A percentile compares a stretch with the other conserved stretches of the same genome.
These are phyloP conservation scores for Ciconia nigra DNA, from an alignment of 2,797 vertebrate genomes.

Conservation along the genomic window DNA sequence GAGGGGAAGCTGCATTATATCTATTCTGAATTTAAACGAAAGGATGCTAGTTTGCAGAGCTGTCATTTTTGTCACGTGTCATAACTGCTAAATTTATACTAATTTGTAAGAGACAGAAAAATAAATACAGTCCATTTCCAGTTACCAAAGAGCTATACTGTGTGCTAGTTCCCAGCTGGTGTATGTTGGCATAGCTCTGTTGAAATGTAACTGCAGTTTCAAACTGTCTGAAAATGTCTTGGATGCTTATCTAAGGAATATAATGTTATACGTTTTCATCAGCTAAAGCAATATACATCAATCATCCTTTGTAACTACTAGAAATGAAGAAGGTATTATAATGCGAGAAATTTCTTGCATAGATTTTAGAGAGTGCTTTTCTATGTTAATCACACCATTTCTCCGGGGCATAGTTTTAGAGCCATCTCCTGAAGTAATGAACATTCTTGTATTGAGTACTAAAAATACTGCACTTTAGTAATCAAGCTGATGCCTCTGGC, in stretches of 20 bases:
- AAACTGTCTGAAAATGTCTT: conserved; percentile 33
- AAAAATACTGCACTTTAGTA: conserved; percentile 6
- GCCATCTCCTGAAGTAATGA: conserved; percentile 28
- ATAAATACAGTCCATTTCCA: conserved; percentile 5
- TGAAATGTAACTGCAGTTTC: conserved; percentile 23
- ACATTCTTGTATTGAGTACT: background rate
- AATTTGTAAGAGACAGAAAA: background rate
- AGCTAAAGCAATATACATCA: conserved; percentile 29
- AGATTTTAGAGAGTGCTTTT: conserved; percentile 31
- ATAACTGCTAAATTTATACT: background rate
- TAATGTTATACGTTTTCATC: background rate
- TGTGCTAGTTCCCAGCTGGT: background rate
- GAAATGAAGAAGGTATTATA: conserved; percentile 18
- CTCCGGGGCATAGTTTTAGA: conserved; percentile 17
- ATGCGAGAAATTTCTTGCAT: conserved; percentile 14
- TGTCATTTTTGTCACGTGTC: background rate
- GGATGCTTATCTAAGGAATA: conserved; percentile 1
- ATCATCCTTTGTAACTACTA: conserved; percentile 22
- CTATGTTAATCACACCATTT: conserved; percentile 20
- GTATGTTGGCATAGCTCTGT: background rate
- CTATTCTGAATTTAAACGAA: background rate
- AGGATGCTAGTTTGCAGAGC: background rate
- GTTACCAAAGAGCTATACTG: background rate
- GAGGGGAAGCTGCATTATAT: background rate
- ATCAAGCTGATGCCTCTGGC: background rate